Base-by-base conservation (phyloP, 2,797 vertebrate species). In the Gobionotothen gibberifrons region DNA sequence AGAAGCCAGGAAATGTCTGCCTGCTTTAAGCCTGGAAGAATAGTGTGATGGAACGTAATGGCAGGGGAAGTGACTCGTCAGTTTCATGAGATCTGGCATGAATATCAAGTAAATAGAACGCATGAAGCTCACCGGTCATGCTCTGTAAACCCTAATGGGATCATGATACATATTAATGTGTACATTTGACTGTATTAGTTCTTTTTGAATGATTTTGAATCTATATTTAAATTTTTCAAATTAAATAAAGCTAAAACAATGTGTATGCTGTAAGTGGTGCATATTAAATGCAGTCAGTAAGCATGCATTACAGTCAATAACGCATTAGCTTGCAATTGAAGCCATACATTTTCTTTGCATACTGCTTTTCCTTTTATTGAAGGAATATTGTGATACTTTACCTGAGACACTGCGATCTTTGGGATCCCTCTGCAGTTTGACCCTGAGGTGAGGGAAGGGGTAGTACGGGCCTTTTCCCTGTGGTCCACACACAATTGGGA, bases 341-440 rank as follows among this genome's bases (percentile, higher is more conserved):
- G 44, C 48, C 39, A 32, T 44, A 16, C 59, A 68, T 54, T 8
- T 26, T 63, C 13, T 59, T 26, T 48, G 42, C 63, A 54, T 53
- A 43, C 42, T 22, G 46, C 10, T 58, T 48, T 17, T 69, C 32
- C 21, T 48, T 53, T 13, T 14, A 36, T 61, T 36, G 66, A 60
- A 65, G 44, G 48, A 53, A 80, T 29, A 53, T 14, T 21, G 44
- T 39, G 47, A 44, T 95, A 95, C 61, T 71, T 92, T 96, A 99
- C 98, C 98, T 98, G 98, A 99, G 86, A 99, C 95, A 59, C 96
- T 98, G 91, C 96, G 97, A 91, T 99, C 98, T 94, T 99, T 99
- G 53, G 95, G 94, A 91, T 99, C 97, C 89, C 95, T 95, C 82
- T 94, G 95, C 56, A 99, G 94, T 94, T 97, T 98, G 91, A 99